Percentiles rank a stretch among this genome's conserved stretches.
Conservation (phyloP, 2,113 vertebrate genomes). For the Natator depressus region DNA sequence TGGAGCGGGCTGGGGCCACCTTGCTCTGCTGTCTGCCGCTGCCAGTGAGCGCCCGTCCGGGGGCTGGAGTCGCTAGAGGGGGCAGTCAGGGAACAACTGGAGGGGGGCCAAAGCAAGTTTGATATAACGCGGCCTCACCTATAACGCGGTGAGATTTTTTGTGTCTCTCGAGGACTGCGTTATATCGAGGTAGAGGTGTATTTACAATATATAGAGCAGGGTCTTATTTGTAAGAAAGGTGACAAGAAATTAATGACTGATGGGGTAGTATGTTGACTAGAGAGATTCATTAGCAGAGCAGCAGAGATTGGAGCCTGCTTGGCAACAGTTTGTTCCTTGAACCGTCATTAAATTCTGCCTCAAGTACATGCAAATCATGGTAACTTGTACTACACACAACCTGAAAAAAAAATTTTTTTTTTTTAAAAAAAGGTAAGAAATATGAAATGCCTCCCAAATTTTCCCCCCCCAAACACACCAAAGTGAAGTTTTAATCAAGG, state of each 20-base stretch:
- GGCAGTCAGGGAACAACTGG: too few relatives aligned
- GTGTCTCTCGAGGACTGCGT: too few relatives aligned
- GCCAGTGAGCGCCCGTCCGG: too few relatives aligned
- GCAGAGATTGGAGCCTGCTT: background rate
- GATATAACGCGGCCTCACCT: too few relatives aligned
- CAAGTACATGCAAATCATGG: background rate
- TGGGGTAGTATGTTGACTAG: background rate
- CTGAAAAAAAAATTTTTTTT: too few relatives aligned
- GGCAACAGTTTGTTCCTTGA: background rate
- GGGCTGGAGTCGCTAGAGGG: too few relatives aligned
- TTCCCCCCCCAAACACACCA: background rate
- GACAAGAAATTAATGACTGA: background rate
- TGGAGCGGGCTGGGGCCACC: too few relatives aligned
- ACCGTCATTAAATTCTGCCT: background rate
- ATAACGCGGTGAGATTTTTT: too few relatives aligned
- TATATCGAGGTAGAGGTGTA: too few relatives aligned
- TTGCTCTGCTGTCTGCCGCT: too few relatives aligned
- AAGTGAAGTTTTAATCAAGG: background rate
- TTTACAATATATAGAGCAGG: background rate
- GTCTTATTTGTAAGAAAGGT: background rate
- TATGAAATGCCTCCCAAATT: background rate
- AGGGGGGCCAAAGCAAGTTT: too few relatives aligned
- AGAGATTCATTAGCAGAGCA: background rate
- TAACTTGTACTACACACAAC: background rate
- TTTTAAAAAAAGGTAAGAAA: background rate